A percentile compares a stretch with the other conserved stretches of the same genome.
Conservation (phyloP, 2,888 invertebrate species). For the Tribolium freemani region DNA sequence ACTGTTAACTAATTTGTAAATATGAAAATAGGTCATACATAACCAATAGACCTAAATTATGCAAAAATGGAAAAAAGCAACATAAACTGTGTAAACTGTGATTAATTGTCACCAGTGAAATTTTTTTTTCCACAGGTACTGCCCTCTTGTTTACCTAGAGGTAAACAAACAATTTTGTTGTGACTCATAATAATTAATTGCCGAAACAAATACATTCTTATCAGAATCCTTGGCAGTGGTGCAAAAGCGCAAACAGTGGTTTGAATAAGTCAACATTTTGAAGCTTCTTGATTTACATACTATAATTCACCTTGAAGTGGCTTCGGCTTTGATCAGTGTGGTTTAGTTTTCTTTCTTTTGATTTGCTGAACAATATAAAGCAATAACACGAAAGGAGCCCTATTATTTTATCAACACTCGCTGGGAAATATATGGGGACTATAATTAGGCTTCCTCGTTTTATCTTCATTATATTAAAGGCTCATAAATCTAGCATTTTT, state of each 20-base stretch:
- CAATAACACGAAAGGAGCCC: conserved; percentile 12
- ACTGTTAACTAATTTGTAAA: too few relatives aligned
- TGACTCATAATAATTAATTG: conserved; percentile 29
- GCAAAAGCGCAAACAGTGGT: conserved; percentile 7
- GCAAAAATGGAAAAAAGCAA: too few relatives aligned
- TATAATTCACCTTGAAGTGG: neutral
- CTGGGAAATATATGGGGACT: conserved; percentile 20
- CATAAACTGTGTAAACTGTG: too few relatives aligned
- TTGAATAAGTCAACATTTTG: conserved; percentile 24
- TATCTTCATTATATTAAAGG: conserved; percentile 44
- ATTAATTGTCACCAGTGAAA: neutral
- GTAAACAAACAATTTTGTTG: too few relatives aligned
- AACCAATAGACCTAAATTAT: neutral
- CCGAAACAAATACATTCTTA: conserved; percentile 16
- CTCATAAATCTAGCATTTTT: conserved; percentile 40
- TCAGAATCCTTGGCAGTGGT: conserved; percentile 4
- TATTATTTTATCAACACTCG: conserved; percentile 19
- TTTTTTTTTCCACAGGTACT: too few relatives aligned
- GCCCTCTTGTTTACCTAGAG: neutral
- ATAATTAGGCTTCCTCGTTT: conserved; percentile 27
- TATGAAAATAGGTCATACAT: too few relatives aligned
- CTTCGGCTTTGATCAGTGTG: neutral
- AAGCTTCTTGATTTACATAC: conserved; percentile 12
- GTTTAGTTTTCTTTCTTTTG: neutral
- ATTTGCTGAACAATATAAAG: conserved; percentile 1